These are phyloP conservation scores for Larimichthys crocea DNA, from an alignment of 2,113 vertebrate genomes.

Conservation along the genomic window DNA sequence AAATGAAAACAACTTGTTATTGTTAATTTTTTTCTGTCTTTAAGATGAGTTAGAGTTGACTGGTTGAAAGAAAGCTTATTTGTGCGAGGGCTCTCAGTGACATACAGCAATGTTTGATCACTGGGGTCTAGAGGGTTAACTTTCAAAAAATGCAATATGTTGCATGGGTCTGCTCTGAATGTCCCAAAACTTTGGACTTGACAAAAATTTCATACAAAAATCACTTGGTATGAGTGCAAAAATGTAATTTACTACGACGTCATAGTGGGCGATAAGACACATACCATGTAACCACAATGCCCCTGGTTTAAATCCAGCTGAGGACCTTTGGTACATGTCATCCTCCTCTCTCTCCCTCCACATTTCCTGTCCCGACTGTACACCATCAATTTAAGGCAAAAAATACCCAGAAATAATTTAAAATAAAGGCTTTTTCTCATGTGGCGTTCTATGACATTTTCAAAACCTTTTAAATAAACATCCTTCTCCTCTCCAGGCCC, in stretches of 20 bases:
- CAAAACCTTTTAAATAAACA: not conserved
- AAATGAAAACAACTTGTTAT: too few species aligned
- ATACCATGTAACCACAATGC: not conserved
- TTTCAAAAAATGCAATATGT: not conserved
- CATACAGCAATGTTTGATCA: too few species aligned
- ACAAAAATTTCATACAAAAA: not conserved
- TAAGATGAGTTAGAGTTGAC: too few species aligned
- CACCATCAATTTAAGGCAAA: not conserved
- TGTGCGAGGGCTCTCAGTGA: not conserved
- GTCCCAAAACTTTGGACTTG: not conserved
- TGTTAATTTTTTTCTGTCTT: not conserved
- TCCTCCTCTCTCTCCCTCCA: not conserved
- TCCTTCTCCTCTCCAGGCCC: not conserved
- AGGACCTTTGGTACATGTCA: not conserved
- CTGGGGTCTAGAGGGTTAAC: not conserved
- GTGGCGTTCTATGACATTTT: constrained; percentile 1
- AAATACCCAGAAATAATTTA: not conserved
- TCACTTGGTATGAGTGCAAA: not conserved
- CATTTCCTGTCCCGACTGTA: not conserved
- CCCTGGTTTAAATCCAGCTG: not conserved
- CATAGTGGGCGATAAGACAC: not conserved
- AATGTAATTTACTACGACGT: not conserved
- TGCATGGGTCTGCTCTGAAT: not conserved
- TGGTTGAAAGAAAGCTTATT: too few species aligned
- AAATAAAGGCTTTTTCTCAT: not conserved